These are phyloP conservation scores for Antrozous pallidus DNA, from an alignment of 2,797 vertebrate species.

Conservation along the genomic window DNA sequence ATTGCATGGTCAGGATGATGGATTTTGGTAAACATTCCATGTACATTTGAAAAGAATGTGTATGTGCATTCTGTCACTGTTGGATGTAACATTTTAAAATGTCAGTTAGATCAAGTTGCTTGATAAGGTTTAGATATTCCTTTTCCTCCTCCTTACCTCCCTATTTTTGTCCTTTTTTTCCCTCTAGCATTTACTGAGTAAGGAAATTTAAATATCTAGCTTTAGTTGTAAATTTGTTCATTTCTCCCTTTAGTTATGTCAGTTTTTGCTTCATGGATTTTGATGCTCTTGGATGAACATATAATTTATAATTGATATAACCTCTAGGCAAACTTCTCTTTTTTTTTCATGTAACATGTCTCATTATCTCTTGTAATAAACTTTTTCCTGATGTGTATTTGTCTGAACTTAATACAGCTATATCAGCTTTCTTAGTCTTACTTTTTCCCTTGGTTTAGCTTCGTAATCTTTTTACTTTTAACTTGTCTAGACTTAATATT, in stretches of 20 bases:
- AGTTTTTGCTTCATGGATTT: neutral
- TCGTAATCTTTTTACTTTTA: neutral
- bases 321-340: neutral
- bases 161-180: neutral
- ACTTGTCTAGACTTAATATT: neutral
- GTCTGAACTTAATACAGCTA: neutral
- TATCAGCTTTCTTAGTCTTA: neutral
- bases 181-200: neutral
- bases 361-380: neutral
- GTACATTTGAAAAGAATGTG: neutral
- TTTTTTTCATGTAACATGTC: neutral
- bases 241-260: constrained; percentile 15
- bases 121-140: neutral
- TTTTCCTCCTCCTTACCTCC: neutral
- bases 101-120: neutral
- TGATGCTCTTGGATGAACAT: neutral
- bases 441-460: neutral
- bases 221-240: neutral
- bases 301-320: neutral
- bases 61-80: neutral
- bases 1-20: neutral
- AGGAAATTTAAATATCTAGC: neutral
- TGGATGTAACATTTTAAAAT: neutral
- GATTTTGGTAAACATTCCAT: neutral
- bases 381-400: neutral